Conservation (phyloP, 2,797 vertebrate species). For the Typhlichthys eigenmanni region DNA sequence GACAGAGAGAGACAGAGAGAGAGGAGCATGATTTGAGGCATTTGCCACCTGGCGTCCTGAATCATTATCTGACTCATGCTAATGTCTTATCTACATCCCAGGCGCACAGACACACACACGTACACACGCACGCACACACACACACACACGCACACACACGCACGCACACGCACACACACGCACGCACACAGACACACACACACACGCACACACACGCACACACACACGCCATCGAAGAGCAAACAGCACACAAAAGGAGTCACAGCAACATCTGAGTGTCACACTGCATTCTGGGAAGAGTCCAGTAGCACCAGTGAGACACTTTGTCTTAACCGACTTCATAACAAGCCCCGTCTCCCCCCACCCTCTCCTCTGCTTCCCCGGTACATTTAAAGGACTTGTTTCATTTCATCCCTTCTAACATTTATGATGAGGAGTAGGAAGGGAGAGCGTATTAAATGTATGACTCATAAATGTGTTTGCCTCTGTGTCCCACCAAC, state of each 20-base stretch:
- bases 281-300: conserved; percentile 31
- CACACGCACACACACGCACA: background rate
- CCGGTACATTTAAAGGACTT: conserved; percentile 25
- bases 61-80: conserved; percentile 80
- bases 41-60: conserved; percentile 77
- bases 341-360: background rate
- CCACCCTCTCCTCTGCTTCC: too few relatives aligned
- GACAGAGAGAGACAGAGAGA: conserved; percentile 15
- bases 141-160: conserved; percentile 1
- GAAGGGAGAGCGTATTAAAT: conserved; percentile 74
- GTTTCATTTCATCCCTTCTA: conserved; percentile 60
- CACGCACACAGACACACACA: background rate
- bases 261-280: conserved; percentile 40
- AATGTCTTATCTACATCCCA: conserved; percentile 70
- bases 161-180: background rate
- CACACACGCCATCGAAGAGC: background rate
- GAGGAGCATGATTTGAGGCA: conserved; percentile 63
- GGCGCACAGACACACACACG: conserved; percentile 17
- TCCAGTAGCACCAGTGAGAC: conserved; percentile 33
- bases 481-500: conserved; percentile 68
- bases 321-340: background rate
- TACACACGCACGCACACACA: background rate
- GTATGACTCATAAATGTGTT: conserved; percentile 79
- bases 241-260: conserved; percentile 17
- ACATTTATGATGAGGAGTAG: conserved; percentile 73